Evolutionary conservation across 2,797 vertebrate species (phyloP), one percentile per base, ranked within the genome.

Genomic region (Melanogrammus aeglefinus): DNA sequence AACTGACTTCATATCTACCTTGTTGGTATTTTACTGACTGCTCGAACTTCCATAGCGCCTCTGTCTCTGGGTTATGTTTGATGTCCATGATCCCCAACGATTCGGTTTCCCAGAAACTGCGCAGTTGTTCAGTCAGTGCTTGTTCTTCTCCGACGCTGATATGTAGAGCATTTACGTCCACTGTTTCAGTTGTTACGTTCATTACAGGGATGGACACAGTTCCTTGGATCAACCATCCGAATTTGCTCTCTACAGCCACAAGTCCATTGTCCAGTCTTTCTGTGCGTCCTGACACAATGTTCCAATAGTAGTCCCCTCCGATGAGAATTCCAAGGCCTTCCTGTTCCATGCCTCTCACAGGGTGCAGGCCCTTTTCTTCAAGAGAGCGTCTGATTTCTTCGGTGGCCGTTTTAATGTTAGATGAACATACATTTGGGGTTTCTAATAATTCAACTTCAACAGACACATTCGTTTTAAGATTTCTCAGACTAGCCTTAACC

Each of bases 181-280:
- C 72, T 7, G 35, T 10, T 73, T 73, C 72, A 36, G 72, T 73
- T 7, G 38, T n/a, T 6, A 38, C 1, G 16, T 18, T 35, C 72
- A 73, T 35, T 35, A 35, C 35, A 1, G 35, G 35, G 35, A 35
- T 73, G 14, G 70, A 35, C 10, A 57, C 72, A 24, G 31, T 38
- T 69, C 72, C 72, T 78, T 78, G 77, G n/a, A 69, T 29, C 8
- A 74, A 33, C 47, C 72, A 78, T 74, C 77, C 72, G 44, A 78
- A 41, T 24, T 14, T 39, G 18, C 77, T 66, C 24, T 78, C 77
- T 33, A 78, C 21, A 27, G 51, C 77, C 10, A 74, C 14, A 74
- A 74, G 31, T 2, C 31, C 47, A 3, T 66, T 24, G 2, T 75
- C 29, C 1, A 78, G 72, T 75, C 77, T 78, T 10, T 63, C 72